Evolutionary conservation across 1,140 invertebrate species (phyloP), one percentile per base, ranked within the genome.

Genomic region (Bombus pyrosoma): DNA sequence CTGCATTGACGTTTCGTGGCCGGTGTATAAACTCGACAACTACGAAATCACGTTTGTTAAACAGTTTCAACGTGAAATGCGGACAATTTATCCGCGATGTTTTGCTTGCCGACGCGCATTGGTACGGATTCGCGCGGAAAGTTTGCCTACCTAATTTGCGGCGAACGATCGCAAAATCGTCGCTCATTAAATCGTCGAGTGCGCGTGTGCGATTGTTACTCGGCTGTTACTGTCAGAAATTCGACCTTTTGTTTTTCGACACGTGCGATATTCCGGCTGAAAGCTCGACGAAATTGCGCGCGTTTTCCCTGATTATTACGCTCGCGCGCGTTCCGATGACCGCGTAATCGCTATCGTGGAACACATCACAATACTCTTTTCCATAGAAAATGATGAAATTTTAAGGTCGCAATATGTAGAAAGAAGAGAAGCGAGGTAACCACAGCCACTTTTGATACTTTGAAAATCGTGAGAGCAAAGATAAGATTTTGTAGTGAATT

Each of bases 91-190:
- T 72, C 69, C 12, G 39, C 10, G 5, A 28, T 43, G 39, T 72
- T 72, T 72, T n/a, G 69, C 39, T n/a, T 18, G 13, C 39, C 12
- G 13, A 1, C 28, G 10, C 25, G n/a, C 34, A 53, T 53, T 53
- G 34, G 18, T 10, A 22, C 47, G n/a, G n/a, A 62, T 32, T 72
- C 69, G 39, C 25, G 57, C 10, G 41, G 72, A 64, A 74, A 75
- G 39, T 37, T 71, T 57, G 10, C 41, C 32, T 37, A n/a, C 41
- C 81, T 82, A 82, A 82, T 82, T 75, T 75, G 81, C 71, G 71
- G 71, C 32, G 34, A 32, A 37, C 71, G 41, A 82, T 75, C 41
- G 25, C 71, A 41, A 64, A 34, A 82, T 73, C 47, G n/a, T 74
- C 37, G 64, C 13, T 62, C 80, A 62, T 81, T 81, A 81, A 73